Percentiles rank a stretch among this genome's conserved stretches.
phyloP scores from a whole-genome alignment of 2,888 invertebrate species.

The Patella ulyssiponensis region DNA sequence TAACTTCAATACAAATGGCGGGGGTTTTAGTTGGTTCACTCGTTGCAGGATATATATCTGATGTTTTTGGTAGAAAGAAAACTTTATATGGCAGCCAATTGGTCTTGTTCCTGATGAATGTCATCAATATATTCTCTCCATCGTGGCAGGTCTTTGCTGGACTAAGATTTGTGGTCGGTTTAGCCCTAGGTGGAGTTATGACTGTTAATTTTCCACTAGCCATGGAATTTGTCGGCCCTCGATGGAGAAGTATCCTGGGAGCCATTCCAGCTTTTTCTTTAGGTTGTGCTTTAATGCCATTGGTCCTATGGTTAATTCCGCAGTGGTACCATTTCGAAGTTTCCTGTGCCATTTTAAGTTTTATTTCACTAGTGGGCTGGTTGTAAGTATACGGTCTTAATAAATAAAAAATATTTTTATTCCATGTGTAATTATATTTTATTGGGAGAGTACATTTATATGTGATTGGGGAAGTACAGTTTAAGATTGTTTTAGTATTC shows the following conservation, averaged over 20 bases:
- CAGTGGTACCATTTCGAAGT: background rate
- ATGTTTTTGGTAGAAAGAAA: constrained; percentile 18
- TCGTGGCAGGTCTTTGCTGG: constrained; percentile 1
- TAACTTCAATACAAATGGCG: constrained; percentile 36
- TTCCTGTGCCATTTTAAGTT: background rate
- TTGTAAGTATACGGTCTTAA: background rate
- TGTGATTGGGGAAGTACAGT: no score
- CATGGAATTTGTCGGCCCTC: constrained; percentile 16
- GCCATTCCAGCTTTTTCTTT: constrained; percentile 6
- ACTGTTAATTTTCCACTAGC: background rate
- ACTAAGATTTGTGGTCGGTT: constrained; percentile 3
- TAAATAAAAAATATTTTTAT: background rate
- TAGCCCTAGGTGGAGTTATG: background rate
- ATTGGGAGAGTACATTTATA: no score
- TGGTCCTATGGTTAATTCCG: background rate
- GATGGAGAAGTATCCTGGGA: constrained; percentile 12
- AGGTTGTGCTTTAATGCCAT: background rate
- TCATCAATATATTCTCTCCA: background rate
- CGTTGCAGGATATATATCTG: constrained; percentile 21
- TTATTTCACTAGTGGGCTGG: background rate
- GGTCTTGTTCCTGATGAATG: background rate
- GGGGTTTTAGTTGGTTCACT: constrained; percentile 31
- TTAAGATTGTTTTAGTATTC: no score
- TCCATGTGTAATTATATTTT: background rate
- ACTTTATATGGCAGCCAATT: constrained; percentile 8